Evolutionary conservation across 2,797 vertebrate genomes (phyloP), one percentile per base, ranked within the genome.

Genomic region (Hydrocynus forskahlii): DNA sequence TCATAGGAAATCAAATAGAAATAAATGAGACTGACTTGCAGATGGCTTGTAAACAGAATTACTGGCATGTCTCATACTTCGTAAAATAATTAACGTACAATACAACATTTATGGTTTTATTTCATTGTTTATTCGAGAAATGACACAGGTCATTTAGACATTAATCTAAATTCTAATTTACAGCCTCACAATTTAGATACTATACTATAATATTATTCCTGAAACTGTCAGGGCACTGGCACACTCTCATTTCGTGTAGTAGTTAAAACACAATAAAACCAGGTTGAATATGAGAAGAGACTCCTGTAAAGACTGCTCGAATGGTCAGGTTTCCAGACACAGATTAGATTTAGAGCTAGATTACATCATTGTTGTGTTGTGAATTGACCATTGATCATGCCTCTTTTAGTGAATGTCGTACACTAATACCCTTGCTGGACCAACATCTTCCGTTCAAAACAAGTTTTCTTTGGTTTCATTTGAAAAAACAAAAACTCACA

Each of bases 21-120:
- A 23, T 38, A 48, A 43, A 21, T 17, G 19, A 40, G 54, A 25
- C 35, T 40, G 13, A 60, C 17, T 7, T 66, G 23, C 35, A 10
- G 62, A 69, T 73, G 23, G 1, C 45, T 29, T 69, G 35, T 35
- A 64, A 29, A 19, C 17, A 38, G 2, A 40, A 43, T 76, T 0
- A 21, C 23, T 60, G 38, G 25, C 6, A 78, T 55, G 2, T 48
- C 13, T 64, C 8, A 60, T 74, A 64, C 25, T 9, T 50, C 52
- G n/a, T 57, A 6, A 40, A 45, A 19, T 59, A 68, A 68, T 75
- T 16, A 21, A 35, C 35, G 17, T 38, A 16, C 60, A 73, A 63
- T 4, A 0, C 45, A 81, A 82, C 50, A 45, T 84, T 85, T 86
- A 85, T 71, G 60, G 82, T 55, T 80, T 73, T 14, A 81, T 83